A percentile compares a stretch with the other conserved stretches of the same genome.
Conservation (phyloP, 2,888 invertebrate species). For the Caenorhabditis doughertyi region DNA sequence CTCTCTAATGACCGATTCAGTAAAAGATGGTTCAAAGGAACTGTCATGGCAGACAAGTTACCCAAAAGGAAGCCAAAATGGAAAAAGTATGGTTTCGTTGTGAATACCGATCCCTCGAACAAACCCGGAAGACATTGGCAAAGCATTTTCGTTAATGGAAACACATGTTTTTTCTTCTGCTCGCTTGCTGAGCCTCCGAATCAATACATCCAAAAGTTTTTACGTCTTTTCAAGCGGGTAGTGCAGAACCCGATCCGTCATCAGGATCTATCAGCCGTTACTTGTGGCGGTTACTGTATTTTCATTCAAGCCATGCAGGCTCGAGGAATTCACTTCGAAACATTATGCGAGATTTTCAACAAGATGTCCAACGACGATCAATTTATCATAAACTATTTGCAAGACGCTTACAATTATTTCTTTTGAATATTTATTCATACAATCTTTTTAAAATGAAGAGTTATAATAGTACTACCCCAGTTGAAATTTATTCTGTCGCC, state of each 20-base stretch:
- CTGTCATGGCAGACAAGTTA: conserved; percentile 2
- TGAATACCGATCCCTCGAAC: conserved; percentile 1
- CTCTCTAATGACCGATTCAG: neutral
- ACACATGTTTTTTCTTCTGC: conserved; percentile 20
- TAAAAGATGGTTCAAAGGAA: neutral
- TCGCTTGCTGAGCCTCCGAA: conserved; percentile 11
- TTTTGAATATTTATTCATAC: neutral
- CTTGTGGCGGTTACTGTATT: conserved; percentile 27
- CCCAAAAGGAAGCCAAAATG: neutral
- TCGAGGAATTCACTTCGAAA: neutral
- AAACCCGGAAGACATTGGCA: conserved; percentile 17
- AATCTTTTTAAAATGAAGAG: conserved; percentile 15
- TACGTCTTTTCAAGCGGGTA: neutral
- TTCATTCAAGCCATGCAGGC: conserved; percentile 31
- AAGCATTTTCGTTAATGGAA: conserved; percentile 11
- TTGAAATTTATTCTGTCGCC: neutral
- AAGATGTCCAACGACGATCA: conserved; percentile 11
- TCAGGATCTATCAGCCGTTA: neutral
- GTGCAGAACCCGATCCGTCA: neutral
- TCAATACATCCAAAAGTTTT: neutral
- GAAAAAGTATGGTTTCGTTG: conserved; percentile 10
- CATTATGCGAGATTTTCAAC: conserved; percentile 3
- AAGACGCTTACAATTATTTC: conserved; percentile 2
- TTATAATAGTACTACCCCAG: conserved; percentile 13
- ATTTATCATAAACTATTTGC: conserved; percentile 4